Evolutionary conservation across 2,797 vertebrate genomes (phyloP).

Genomic region (Cynodonichthys magdalenae): DNA sequence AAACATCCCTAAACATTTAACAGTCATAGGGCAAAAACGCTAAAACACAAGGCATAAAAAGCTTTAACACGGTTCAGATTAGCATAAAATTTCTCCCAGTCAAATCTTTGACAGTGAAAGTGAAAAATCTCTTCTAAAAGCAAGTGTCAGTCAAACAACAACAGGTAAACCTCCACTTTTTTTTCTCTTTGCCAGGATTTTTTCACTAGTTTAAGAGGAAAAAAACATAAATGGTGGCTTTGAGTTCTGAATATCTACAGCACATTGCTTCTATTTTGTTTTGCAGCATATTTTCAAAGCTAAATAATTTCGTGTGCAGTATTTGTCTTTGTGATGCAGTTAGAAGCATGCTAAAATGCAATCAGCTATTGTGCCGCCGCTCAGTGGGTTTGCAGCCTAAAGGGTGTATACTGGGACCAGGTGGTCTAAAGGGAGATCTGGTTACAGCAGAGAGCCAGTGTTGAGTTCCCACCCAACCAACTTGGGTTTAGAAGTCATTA

Average conservation of each 20-base stretch:
- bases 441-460: slow-evolving; percentile 64
- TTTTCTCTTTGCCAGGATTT: slow-evolving; percentile 31
- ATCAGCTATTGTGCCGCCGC: slow-evolving; percentile 17
- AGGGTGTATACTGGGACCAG: slow-evolving; percentile 53
- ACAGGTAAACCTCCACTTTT: slow-evolving; percentile 32
- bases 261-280: slow-evolving; percentile 3
- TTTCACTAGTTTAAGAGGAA: background rate
- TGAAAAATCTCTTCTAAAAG: slow-evolving; percentile 49
- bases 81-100: slow-evolving; percentile 31
- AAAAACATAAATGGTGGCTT: background rate
- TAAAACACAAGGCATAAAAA: slow-evolving; percentile 33
- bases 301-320: slow-evolving; percentile 7
- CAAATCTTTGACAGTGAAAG: slow-evolving; percentile 39
- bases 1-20: slow-evolving; percentile 19
- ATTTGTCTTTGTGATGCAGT: background rate
- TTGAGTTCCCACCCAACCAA: slow-evolving; percentile 75
- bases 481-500: slow-evolving; percentile 73
- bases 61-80: slow-evolving; percentile 29
- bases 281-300: slow-evolving; percentile 4
- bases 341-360: slow-evolving; percentile 9
- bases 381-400: slow-evolving; percentile 43
- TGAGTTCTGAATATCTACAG: background rate
- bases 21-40: background rate
- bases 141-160: slow-evolving; percentile 47
- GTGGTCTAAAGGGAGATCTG: slow-evolving; percentile 66